Percentiles rank a stretch among this genome's conserved stretches.
Evolutionary conservation across 2,888 invertebrate genomes (phyloP).

Genomic region (Scotopteryx bipunctaria): DNA sequence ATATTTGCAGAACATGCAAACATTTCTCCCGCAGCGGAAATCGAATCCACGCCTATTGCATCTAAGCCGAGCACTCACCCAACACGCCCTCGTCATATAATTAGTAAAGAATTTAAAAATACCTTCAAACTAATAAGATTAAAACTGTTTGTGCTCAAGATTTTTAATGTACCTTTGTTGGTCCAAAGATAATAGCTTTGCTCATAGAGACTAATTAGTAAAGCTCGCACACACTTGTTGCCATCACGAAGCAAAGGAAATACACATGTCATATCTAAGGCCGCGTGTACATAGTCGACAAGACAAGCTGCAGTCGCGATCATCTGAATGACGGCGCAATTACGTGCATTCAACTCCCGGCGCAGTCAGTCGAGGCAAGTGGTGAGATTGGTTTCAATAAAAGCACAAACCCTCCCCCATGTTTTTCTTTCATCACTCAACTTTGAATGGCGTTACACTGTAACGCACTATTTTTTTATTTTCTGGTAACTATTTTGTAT

Average conservation of each 20-base stretch:
- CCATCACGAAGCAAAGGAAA: conserved; percentile 59
- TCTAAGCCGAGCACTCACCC: no score
- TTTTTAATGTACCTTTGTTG: background rate
- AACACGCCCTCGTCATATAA: no score
- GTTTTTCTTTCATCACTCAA: conserved; percentile 80
- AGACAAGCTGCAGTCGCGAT: conserved; percentile 75
- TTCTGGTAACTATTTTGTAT: no score
- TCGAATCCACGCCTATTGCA: no score
- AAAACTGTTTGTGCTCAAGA: no score
- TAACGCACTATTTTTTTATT: conserved; percentile 36
- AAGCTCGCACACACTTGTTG: conserved; percentile 33
- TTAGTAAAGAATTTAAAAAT: no score
- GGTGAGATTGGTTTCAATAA: conserved; percentile 82
- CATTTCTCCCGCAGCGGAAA: no score
- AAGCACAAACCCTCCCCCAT: conserved; percentile 77
- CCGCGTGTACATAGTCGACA: conserved; percentile 71
- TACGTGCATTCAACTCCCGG: conserved; percentile 75
- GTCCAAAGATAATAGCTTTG: background rate
- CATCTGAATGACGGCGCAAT: conserved; percentile 81
- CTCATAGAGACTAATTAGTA: background rate
- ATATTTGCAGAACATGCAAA: no score
- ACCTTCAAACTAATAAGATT: no score
- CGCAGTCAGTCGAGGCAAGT: conserved; percentile 77
- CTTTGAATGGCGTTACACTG: conserved; percentile 74
- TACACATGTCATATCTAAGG: conserved; percentile 70